These are phyloP conservation scores for Pachyramphus minor DNA, from an alignment of 2,113 vertebrate species.

Conservation along the genomic window DNA sequence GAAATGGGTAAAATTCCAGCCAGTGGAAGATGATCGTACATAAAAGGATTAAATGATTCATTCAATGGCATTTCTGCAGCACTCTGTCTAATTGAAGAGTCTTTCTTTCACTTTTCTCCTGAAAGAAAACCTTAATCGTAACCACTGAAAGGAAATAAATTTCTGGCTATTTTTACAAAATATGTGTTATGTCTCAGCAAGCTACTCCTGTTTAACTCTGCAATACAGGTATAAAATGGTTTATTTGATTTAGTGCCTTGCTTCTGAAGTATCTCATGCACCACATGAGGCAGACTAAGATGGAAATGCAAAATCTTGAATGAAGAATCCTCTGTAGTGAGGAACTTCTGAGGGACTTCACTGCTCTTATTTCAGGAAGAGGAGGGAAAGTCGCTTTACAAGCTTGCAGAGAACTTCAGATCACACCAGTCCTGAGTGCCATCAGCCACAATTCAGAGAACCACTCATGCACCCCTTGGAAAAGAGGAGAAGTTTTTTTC, in stretches of 20 bases:
- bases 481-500: not conserved
- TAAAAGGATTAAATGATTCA: constrained; percentile 38
- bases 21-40: not conserved
- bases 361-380: not conserved
- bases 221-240: constrained; percentile 4
- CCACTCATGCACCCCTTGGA: not conserved
- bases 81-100: constrained; percentile 41
- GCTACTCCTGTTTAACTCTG: not conserved
- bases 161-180: constrained; percentile 28
- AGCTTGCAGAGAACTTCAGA: not conserved
- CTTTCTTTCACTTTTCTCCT: not conserved
- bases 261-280: not conserved
- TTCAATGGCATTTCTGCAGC: constrained; percentile 35
- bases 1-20: not conserved
- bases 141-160: constrained; percentile 14
- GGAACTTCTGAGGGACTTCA: not conserved
- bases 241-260: constrained; percentile 8
- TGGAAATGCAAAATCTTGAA: not conserved
- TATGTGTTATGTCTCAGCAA: not conserved
- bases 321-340: not conserved
- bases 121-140: not conserved
- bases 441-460: not conserved
- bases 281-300: not conserved
- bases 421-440: not conserved
- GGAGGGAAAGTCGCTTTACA: not conserved